Conservation (phyloP, 2,888 invertebrate genomes). For the Trissonchulus latispiculum region DNA sequence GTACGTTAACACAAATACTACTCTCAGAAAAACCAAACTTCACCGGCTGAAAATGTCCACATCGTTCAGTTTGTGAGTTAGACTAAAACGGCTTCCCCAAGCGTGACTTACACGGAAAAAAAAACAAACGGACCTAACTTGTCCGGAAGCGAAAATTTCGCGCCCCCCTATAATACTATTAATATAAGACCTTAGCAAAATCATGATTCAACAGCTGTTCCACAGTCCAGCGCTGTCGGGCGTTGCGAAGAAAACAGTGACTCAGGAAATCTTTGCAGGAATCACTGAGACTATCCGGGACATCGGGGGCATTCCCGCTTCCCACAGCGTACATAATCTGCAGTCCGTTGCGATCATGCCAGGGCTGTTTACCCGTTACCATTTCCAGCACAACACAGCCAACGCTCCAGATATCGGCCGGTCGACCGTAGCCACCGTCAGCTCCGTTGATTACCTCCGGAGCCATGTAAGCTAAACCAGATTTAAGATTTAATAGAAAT, state of each 20-base stretch:
- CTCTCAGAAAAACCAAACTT: too few species aligned
- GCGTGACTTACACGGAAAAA: too few species aligned
- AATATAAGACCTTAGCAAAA: constrained; percentile 1
- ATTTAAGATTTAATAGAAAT: too few species aligned
- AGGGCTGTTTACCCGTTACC: constrained; percentile 85
- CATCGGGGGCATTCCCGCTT: constrained; percentile 70
- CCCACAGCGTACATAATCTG: constrained; percentile 93
- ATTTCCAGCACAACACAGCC: constrained; percentile 92
- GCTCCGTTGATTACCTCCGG: constrained; percentile 65
- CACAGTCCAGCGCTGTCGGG: constrained; percentile 55
- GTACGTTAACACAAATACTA: too few species aligned
- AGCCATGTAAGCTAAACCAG: constrained; percentile 76
- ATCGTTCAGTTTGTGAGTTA: too few species aligned
- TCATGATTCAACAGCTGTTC: constrained; percentile 1
- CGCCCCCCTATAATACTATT: too few species aligned
- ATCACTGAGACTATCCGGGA: constrained; percentile 63
- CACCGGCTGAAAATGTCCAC: too few species aligned
- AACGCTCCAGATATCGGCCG: constrained; percentile 89
- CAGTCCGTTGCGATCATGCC: constrained; percentile 83
- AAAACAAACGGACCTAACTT: too few species aligned
- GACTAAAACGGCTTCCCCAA: too few species aligned
- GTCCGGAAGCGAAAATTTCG: too few species aligned
- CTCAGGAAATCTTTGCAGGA: constrained; percentile 71
- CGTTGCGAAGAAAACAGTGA: constrained; percentile 69
- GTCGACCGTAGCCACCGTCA: constrained; percentile 61